These are phyloP conservation scores for Zaprionus ornatus DNA, from an alignment of 1,140 invertebrate genomes.

Conservation along the genomic window DNA sequence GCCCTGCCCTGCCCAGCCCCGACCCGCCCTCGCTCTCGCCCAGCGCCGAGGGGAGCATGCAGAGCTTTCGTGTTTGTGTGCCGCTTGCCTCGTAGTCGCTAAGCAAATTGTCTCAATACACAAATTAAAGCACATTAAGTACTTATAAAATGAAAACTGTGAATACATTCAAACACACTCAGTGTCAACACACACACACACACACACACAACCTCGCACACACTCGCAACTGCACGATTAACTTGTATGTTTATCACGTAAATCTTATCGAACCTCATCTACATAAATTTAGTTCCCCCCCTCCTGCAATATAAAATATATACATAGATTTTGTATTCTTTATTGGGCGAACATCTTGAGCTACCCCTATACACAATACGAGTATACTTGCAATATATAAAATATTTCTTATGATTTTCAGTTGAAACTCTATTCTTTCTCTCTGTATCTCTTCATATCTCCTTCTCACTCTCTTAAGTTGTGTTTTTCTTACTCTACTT, in stretches of 20 bases:
- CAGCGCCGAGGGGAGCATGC: slow-evolving; percentile 21
- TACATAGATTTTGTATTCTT: slow-evolving; percentile 1
- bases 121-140: slow-evolving; percentile 31
- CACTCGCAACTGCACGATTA: slow-evolving; percentile 22
- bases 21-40: neutral
- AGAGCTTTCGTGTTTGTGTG: slow-evolving; percentile 24
- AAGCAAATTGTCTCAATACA: slow-evolving; percentile 28
- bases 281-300: slow-evolving; percentile 10
- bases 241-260: slow-evolving; percentile 27
- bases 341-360: neutral
- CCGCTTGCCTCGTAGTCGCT: slow-evolving; percentile 18
- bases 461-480: neutral
- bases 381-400: neutral
- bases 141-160: slow-evolving; percentile 21
- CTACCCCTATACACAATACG: neutral
- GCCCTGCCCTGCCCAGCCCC: neutral
- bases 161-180: slow-evolving; percentile 11
- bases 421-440: neutral
- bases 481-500: neutral
- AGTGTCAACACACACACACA: neutral
- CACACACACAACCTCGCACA: neutral
- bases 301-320: neutral
- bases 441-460: neutral
- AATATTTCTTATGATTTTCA: neutral
- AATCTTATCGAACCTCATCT: slow-evolving; percentile 17